Evolutionary conservation across 2,797 vertebrate genomes (phyloP), one percentile per base, ranked within the genome.

Genomic region (Alfaro cultratus): DNA sequence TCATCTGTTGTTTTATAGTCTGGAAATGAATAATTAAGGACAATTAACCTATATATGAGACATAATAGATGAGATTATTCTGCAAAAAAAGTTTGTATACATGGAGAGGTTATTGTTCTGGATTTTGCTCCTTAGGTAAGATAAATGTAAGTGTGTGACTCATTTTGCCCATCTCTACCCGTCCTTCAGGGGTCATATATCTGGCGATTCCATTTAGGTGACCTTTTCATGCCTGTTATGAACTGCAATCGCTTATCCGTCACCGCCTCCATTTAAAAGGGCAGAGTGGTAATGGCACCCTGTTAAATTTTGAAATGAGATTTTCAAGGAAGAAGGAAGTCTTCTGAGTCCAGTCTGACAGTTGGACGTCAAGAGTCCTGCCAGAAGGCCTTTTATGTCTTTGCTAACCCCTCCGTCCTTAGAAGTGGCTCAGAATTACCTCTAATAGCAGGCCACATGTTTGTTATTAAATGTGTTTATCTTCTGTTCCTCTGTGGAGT

Each of bases 181-280:
- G 83, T 89, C 92, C 87, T 92, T 94, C 85, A 91, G 80, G 79
- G 83, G 78, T 91, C 80, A 49, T 62, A 39, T 79, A 53, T 76
- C 80, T 85, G 82, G 77, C 83, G 75, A 79, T 78, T 86, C 75
- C 77, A 82, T 83, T 77, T 81, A 76, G 72, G 76, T 70, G 86
- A 90, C 91, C 87, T 92, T 92, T 92, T 92, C 90, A 90, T 88
- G 92, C 89, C 83, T 86, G 84, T 94, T 94, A 91, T 89, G 87
- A 84, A 87, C 86, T 74, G 71, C 84, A 87, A 87, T 91, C 86
- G 84, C 87, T 91, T 81, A 85, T 90, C 88, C 80, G 73, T 83
- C 91, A 83, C 83, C 64, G 80, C 86, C 86, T 86, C 76, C 80
- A 68, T 88, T 83, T 82, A 75, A 80, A 92, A 85, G 79, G 89